These are phyloP conservation scores for Strigamia maritima DNA, from an alignment of 2,888 invertebrate genomes.

Conservation along the genomic window DNA sequence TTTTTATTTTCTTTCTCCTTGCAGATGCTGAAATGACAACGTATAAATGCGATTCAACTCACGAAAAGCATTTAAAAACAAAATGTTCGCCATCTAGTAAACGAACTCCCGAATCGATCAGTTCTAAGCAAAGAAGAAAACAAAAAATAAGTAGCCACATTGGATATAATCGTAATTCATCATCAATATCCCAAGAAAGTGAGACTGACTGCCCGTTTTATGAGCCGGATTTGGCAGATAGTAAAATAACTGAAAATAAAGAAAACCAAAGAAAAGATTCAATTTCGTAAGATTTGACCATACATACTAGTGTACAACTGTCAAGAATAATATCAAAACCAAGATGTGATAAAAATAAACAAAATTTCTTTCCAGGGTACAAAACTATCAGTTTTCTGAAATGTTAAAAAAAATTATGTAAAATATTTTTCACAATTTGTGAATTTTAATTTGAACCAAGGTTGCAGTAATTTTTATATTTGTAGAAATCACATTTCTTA, in stretches of 20 bases:
- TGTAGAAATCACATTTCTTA: background rate
- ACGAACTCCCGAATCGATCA: background rate
- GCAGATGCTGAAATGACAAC: background rate
- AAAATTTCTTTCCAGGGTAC: background rate
- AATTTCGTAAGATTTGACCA: background rate
- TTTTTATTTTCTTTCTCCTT: background rate
- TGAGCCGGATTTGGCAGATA: background rate
- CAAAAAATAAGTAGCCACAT: background rate
- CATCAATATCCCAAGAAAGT: slow-evolving; percentile 35
- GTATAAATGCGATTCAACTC: background rate
- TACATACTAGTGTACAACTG: background rate
- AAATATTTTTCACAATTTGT: slow-evolving; percentile 9
- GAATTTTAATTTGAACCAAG: background rate
- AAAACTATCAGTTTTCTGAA: background rate
- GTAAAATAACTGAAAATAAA: background rate
- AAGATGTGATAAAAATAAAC: background rate
- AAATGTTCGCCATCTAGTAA: background rate
- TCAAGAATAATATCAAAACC: background rate
- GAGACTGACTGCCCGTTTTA: background rate
- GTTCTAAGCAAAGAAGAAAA: background rate
- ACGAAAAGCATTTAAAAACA: background rate
- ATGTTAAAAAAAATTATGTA: background rate
- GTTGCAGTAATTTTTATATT: background rate
- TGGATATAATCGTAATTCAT: slow-evolving; percentile 9
- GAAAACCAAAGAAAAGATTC: slow-evolving; percentile 7